These are phyloP conservation scores for Nothoprocta perdicaria DNA, from an alignment of 2,113 vertebrate genomes.

Conservation along the genomic window DNA sequence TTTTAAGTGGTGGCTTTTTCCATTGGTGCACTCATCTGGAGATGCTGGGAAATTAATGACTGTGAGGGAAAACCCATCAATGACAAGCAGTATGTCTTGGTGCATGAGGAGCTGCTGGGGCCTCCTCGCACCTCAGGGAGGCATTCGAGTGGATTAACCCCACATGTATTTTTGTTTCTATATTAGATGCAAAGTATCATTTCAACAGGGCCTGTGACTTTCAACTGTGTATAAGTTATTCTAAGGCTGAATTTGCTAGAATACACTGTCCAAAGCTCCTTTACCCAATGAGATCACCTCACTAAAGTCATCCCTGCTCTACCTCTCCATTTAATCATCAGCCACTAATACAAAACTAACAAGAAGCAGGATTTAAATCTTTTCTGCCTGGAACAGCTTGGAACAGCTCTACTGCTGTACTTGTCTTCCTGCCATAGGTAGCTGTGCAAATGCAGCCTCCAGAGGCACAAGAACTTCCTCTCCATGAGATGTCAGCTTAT, in stretches of 20 bases:
- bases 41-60: neutral
- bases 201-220: neutral
- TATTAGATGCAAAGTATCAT: neutral
- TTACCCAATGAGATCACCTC: neutral
- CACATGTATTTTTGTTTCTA: neutral
- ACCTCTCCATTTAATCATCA: neutral
- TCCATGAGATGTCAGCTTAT: neutral
- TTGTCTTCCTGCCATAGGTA: neutral
- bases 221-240: neutral
- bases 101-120: neutral
- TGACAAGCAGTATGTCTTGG: neutral
- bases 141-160: neutral
- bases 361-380: constrained; percentile 12
- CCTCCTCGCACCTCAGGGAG: neutral
- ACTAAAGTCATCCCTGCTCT: neutral
- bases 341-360: neutral
- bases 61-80: rapidly evolving
- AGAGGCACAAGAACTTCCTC: neutral
- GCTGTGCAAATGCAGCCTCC: neutral
- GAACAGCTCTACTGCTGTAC: neutral
- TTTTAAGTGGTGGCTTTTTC: neutral
- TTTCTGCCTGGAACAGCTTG: constrained; percentile 41
- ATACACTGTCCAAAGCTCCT: neutral
- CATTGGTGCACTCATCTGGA: neutral
- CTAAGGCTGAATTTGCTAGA: neutral